Evolutionary conservation across 2,888 invertebrate genomes (phyloP).

Genomic region (Punctoribates punctum): DNA sequence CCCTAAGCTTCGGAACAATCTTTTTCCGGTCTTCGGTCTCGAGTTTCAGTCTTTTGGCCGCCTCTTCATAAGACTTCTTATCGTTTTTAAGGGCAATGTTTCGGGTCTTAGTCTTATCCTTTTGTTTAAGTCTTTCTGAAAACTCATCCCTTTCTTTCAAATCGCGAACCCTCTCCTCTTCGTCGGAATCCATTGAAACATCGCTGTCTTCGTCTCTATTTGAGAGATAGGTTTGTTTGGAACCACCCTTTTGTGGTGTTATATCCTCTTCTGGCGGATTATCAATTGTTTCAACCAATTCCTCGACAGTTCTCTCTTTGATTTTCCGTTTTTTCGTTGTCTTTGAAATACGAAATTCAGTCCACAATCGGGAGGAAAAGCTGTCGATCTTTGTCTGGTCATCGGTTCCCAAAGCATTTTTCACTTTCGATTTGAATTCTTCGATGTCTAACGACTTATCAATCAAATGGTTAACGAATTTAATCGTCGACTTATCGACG

Average conservation of each 20-base stretch:
- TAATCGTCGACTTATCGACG: neutral
- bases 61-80: conserved; percentile 68
- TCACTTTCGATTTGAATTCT: conserved; percentile 5
- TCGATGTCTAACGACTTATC: neutral
- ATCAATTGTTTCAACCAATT: neutral
- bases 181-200: neutral
- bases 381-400: neutral
- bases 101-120: conserved; percentile 81
- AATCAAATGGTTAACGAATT: conserved; percentile 12
- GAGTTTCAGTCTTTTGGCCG: conserved; percentile 80
- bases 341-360: neutral
- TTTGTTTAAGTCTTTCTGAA: conserved; percentile 75
- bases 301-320: neutral
- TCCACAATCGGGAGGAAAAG: neutral
- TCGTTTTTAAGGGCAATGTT: conserved; percentile 65
- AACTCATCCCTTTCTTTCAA: conserved; percentile 91
- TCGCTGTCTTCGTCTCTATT: neutral
- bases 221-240: neutral
- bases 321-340: neutral
- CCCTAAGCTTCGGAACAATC: conserved; percentile 76
- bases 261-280: neutral
- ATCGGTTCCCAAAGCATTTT: conserved; percentile 5
- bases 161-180: conserved; percentile 69
- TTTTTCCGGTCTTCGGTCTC: conserved; percentile 81
- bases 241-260: neutral